phyloP scores from a whole-genome alignment of 2,797 vertebrate genomes.

The Tinamus major region DNA sequence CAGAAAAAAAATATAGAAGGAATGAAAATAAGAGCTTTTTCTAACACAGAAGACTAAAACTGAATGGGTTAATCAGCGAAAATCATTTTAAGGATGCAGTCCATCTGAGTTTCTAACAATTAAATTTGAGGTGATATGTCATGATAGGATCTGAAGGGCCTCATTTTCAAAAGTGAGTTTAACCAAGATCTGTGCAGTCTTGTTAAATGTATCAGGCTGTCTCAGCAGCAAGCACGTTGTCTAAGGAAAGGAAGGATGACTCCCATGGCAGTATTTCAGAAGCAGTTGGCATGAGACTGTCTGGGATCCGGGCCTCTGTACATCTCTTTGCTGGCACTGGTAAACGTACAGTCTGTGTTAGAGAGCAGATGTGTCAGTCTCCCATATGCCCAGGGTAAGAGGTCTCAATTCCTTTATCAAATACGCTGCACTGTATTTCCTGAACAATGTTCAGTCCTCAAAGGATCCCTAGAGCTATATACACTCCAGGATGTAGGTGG shows the following conservation, averaged over 20 bases:
- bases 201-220: neutral
- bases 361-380: neutral
- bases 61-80: neutral
- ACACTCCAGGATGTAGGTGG: neutral
- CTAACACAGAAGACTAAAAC: neutral
- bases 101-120: neutral
- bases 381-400: neutral
- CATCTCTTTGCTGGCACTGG: neutral
- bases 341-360: neutral
- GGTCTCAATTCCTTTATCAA: neutral
- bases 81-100: neutral
- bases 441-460: neutral
- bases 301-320: neutral
- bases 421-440: rapidly evolving
- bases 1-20: neutral
- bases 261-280: neutral
- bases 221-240: neutral
- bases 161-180: neutral
- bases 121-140: neutral
- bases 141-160: neutral
- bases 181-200: neutral
- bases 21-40: neutral
- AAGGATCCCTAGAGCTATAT: neutral
- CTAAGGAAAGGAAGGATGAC: neutral
- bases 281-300: neutral